Evolutionary conservation across 2,888 invertebrate genomes (phyloP).

Genomic region (Blastobasis adustella): DNA sequence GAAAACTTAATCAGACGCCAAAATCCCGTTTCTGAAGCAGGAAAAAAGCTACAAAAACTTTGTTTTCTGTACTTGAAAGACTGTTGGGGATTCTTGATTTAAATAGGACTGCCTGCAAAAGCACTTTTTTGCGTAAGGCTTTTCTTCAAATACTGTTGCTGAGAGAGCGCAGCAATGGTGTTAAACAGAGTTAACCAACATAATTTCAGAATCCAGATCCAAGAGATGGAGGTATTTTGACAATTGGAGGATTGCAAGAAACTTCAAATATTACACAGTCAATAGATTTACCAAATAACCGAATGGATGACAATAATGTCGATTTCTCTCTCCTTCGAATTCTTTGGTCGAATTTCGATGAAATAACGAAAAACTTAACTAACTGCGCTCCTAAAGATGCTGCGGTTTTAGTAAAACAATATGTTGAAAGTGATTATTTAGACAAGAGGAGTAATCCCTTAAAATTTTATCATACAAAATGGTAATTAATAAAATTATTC

Average conservation of each 20-base stretch:
- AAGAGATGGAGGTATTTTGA: constrained; percentile 14
- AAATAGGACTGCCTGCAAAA: constrained; percentile 19
- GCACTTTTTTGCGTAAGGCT: constrained; percentile 16
- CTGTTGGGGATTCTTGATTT: constrained; percentile 13
- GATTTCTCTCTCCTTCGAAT: too few relatives aligned
- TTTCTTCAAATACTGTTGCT: constrained; percentile 19
- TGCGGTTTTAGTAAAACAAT: constrained; percentile 18
- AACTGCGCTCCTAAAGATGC: constrained; percentile 7
- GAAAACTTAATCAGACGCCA: constrained; percentile 14
- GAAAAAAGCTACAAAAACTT: constrained; percentile 12
- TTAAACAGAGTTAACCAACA: constrained; percentile 16
- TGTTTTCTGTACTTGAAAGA: constrained; percentile 16
- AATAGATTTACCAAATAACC: not conserved
- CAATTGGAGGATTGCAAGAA: constrained; percentile 12
- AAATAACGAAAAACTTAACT: constrained; percentile 9
- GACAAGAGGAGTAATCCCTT: constrained; percentile 12
- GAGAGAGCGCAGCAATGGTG: too few relatives aligned
- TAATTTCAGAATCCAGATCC: too few relatives aligned
- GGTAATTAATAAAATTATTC: constrained; percentile 12
- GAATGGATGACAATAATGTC: not conserved
- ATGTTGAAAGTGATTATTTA: constrained; percentile 13
- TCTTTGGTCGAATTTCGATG: constrained; percentile 12
- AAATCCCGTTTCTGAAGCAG: constrained; percentile 11
- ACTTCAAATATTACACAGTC: constrained; percentile 12
- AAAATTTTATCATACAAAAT: constrained; percentile 6